phyloP scores from a whole-genome alignment of 1,140 invertebrate species.

The Nasonia longicornis region DNA sequence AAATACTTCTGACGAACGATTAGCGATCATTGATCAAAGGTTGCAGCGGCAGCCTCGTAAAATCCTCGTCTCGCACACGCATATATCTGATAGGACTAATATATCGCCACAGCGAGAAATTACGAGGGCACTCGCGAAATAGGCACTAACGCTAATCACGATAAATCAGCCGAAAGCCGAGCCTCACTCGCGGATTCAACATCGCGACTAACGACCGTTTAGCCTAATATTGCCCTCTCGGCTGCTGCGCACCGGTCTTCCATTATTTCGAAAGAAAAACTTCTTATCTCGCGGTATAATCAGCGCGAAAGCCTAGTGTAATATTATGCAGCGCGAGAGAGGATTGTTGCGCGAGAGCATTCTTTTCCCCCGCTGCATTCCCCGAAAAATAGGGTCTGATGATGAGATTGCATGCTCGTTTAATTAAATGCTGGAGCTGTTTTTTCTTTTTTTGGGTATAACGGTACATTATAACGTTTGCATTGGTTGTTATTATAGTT shows the following conservation, averaged over 20 bases:
- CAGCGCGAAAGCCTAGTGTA: conserved; percentile 5
- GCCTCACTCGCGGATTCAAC: conserved; percentile 11
- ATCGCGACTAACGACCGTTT: conserved; percentile 15
- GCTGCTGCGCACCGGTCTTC: background rate
- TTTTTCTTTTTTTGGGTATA: background rate
- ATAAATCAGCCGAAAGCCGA: conserved; percentile 14
- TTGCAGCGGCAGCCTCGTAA: too few relatives aligned
- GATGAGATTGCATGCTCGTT: background rate
- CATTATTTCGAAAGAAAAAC: conserved; percentile 32
- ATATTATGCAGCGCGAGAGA: background rate
- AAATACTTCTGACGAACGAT: too few relatives aligned
- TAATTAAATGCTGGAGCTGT: background rate
- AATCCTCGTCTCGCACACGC: too few relatives aligned
- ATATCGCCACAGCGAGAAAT: background rate
- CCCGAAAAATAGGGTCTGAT: conserved; percentile 12
- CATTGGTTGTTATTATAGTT: background rate
- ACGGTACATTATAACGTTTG: background rate
- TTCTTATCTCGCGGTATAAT: conserved; percentile 34
- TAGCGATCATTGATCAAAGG: too few relatives aligned
- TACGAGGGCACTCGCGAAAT: background rate
- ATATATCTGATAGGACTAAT: too few relatives aligned
- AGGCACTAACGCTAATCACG: conserved; percentile 3
- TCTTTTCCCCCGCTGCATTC: conserved; percentile 6
- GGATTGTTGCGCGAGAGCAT: background rate
- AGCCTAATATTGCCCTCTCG: conserved; percentile 2